Conservation (phyloP, 1,140 invertebrate species). For the Dolichoris vasculosae region DNA sequence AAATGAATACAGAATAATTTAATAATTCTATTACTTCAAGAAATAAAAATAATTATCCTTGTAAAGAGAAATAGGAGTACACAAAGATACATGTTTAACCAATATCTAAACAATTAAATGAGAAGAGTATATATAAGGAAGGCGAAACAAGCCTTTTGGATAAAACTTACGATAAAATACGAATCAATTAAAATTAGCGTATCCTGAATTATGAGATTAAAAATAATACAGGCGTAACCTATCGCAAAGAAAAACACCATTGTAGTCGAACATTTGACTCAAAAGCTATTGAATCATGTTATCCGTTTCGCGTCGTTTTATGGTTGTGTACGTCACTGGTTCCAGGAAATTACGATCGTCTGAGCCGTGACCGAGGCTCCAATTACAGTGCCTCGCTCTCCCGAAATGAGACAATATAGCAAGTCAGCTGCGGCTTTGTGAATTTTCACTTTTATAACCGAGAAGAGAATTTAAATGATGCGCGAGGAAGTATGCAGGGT, state of each 20-base stretch:
- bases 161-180: no score
- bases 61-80: no score
- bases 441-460: not conserved
- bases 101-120: no score
- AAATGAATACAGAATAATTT: no score
- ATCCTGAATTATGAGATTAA: no score
- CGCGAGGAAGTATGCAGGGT: not conserved
- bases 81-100: no score
- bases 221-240: not conserved
- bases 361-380: not conserved
- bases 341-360: constrained; percentile 21
- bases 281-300: not conserved
- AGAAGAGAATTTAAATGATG: constrained; percentile 26
- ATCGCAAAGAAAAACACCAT: not conserved
- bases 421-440: not conserved
- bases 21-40: no score
- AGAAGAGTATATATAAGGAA: no score
- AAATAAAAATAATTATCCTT: no score
- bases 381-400: constrained; percentile 7
- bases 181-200: no score
- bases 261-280: not conserved
- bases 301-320: not conserved
- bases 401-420: not conserved
- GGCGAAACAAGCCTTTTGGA: no score
- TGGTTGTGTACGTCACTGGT: not conserved